Conservation (phyloP, 2,797 vertebrate genomes). For the Dendrocincla tyrannina region DNA sequence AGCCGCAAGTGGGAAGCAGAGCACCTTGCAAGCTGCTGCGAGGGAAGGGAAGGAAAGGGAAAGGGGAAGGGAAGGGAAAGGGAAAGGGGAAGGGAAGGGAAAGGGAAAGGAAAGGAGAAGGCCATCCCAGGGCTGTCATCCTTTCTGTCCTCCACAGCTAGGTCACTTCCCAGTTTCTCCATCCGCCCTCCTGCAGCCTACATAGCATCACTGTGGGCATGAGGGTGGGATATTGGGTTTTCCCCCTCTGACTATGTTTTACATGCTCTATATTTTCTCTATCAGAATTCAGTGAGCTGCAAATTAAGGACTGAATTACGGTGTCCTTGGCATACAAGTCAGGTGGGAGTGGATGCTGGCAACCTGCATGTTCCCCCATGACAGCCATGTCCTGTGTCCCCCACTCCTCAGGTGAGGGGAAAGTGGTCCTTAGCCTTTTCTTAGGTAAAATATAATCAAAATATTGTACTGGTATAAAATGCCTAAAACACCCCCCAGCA, state of each 20-base stretch:
- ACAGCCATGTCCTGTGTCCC: background rate
- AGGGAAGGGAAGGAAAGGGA: background rate
- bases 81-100: too few relatives aligned
- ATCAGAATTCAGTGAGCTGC: background rate
- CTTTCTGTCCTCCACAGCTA: background rate
- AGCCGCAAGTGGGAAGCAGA: background rate
- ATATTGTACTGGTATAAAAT: background rate
- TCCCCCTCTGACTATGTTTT: background rate
- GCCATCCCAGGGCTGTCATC: background rate
- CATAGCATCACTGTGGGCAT: background rate
- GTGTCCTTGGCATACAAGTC: background rate
- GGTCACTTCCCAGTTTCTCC: background rate
- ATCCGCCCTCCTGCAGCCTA: background rate
- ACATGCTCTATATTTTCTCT: background rate
- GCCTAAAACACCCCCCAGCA: background rate
- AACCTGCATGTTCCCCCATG: background rate
- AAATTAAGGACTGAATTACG: background rate
- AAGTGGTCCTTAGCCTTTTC: background rate
- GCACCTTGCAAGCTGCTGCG: fast-evolving
- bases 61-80: too few relatives aligned
- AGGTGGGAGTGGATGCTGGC: background rate
- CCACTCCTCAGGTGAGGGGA: fast-evolving
- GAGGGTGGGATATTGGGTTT: background rate
- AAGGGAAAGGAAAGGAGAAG: too few relatives aligned
- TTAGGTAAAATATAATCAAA: background rate